Base-by-base conservation (phyloP, 1,140 invertebrate species). In the Calliphora vicina region DNA sequence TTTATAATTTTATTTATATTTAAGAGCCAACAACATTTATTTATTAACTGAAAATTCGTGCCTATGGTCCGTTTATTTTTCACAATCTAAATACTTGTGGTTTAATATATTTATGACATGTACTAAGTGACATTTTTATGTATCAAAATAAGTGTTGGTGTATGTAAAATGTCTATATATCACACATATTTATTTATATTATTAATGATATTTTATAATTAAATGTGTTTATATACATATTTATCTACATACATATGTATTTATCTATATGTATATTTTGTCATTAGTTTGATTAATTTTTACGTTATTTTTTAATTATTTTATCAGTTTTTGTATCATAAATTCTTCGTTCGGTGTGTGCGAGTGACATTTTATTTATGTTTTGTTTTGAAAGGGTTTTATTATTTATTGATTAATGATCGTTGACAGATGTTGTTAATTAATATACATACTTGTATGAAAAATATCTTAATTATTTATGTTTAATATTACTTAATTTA, bases 271-370 rank as follows among this genome's bases (percentile, higher is more conserved):
- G 4, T 17, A 17, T 76, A 13, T 76, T 67, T 67, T 76, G 73
- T 76, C 73, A 76, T 76, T 76, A 76, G 35, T 76, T 76, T 76
- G 29, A 76, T 76, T 76, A 76, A 76, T 76, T 76, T 76, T 35
- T 17, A 76, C 42, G 73, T 76, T 76, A 35, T 76, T 76, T 35
- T 35, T 76, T 42, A 42, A 76, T 76, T 76, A 42, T 76, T 35
- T 76, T 76, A 10, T n/a, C 17, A 35, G 20, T 76, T 73, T 73
- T 73, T 17, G 12, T 27, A 27, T 27, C 13, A 17, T 27, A 26
- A 27, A 12, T 73, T 10, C 61, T 25, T 23, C 20, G 61, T 20
- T 13, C 17, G n/a, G n/a, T n/a, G 57, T 67, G 4, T 67, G 10
- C 9, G 4, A 23, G 61, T 67, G 61, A 23, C 61, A 67, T 23